phyloP scores from a whole-genome alignment of 1,140 invertebrate species.

The Heliconius hermathena region DNA sequence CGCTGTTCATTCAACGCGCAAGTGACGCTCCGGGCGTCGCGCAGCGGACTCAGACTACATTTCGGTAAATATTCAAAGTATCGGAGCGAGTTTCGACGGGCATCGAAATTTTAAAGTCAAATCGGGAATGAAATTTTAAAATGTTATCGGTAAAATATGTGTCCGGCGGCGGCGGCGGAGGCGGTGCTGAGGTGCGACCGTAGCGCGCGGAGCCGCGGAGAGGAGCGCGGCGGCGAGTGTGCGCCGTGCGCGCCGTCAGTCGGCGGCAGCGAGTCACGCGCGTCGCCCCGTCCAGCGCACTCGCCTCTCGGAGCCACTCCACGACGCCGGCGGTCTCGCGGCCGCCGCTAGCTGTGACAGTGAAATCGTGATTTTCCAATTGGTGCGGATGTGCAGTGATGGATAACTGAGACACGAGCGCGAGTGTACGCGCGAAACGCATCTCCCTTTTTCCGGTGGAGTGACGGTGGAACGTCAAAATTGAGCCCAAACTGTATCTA shows the following conservation, averaged over 20 bases:
- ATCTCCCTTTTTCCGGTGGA: constrained; percentile 62
- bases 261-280: constrained; percentile 76
- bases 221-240: constrained; percentile 54
- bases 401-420: constrained; percentile 74
- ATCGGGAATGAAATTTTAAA: constrained; percentile 57
- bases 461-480: constrained; percentile 76
- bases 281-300: constrained; percentile 60
- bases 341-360: constrained; percentile 74
- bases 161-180: constrained; percentile 55
- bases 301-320: constrained; percentile 62
- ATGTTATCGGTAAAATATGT: constrained; percentile 57
- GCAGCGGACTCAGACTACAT: constrained; percentile 45
- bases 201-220: constrained; percentile 52
- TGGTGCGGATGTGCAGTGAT: constrained; percentile 80
- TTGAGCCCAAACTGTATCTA: constrained; percentile 81
- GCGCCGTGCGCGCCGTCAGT: constrained; percentile 73
- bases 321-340: constrained; percentile 36
- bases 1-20: constrained; percentile 74
- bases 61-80: constrained; percentile 68
- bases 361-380: constrained; percentile 76
- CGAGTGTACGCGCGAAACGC: constrained; percentile 58
- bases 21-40: constrained; percentile 54
- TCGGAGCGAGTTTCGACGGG: constrained; percentile 55
- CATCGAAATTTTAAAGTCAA: constrained; percentile 74
- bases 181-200: constrained; percentile 35